Evolutionary conservation across 2,888 invertebrate genomes (phyloP).

Genomic region (Apodemia duryi): DNA sequence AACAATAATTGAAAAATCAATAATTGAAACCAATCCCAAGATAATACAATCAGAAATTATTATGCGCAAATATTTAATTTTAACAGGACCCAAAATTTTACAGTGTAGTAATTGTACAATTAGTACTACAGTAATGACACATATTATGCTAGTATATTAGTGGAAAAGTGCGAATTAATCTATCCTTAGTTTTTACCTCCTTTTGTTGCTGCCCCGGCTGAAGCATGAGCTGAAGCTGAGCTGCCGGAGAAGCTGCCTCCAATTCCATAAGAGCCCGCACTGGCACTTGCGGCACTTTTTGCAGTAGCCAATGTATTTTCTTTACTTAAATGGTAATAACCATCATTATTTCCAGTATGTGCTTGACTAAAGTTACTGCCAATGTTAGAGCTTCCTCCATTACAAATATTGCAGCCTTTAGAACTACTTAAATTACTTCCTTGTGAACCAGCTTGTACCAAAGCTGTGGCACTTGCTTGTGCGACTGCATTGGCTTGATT

Average conservation of each 20-base stretch:
- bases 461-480: constrained; percentile 43
- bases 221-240: constrained; percentile 56
- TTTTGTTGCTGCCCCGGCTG: constrained; percentile 55
- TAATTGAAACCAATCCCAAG: no score
- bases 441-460: constrained; percentile 38
- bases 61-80: no score
- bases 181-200: constrained; percentile 40
- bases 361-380: background rate
- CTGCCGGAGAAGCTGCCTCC: constrained; percentile 56
- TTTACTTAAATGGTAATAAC: constrained; percentile 9
- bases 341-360: constrained; percentile 7
- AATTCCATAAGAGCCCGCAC: constrained; percentile 32
- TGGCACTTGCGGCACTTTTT: constrained; percentile 47
- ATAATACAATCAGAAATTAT: no score
- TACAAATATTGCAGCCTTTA: constrained; percentile 10
- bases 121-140: no score
- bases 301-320: constrained; percentile 39
- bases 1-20: no score
- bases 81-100: no score
- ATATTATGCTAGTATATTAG: no score
- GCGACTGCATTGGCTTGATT: constrained; percentile 35
- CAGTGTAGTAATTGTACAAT: no score
- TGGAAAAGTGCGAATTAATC: background rate
- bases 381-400: background rate
- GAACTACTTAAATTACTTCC: constrained; percentile 21